Percentiles rank a stretch among this genome's conserved stretches.
Evolutionary conservation across 2,113 vertebrate species (phyloP).

Genomic region (Vulpes lagopus): DNA sequence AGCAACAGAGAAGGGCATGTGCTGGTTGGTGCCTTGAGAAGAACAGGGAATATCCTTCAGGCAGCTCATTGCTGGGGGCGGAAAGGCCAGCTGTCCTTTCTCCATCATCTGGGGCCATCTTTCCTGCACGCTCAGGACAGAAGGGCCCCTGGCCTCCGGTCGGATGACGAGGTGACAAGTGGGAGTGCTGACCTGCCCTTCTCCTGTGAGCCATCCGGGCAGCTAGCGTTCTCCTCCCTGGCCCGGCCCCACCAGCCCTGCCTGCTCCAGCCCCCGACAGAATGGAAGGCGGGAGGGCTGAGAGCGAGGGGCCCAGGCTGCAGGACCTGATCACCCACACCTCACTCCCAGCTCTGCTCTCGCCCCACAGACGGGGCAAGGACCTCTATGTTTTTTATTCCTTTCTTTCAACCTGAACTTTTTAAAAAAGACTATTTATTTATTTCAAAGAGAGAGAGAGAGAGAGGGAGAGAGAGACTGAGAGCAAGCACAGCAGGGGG

Average conservation of each 20-base stretch:
- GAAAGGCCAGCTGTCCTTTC: background rate
- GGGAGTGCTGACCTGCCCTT: no score
- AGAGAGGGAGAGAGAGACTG: no score
- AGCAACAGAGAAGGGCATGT: background rate
- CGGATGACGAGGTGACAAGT: background rate
- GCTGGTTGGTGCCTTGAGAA: background rate
- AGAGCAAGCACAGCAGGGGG: no score
- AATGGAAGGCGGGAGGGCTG: no score
- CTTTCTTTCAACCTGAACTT: background rate
- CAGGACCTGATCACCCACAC: no score
- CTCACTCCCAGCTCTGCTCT: background rate
- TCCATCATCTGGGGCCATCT: background rate
- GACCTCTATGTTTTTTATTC: background rate
- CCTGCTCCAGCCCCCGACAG: background rate
- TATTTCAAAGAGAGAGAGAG: no score
- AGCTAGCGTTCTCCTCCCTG: background rate
- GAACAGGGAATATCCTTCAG: background rate
- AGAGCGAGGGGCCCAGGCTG: background rate
- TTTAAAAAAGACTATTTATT: no score
- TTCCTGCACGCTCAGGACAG: background rate
- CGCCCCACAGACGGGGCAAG: background rate
- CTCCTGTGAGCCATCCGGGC: background rate
- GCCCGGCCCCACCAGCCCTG: background rate
- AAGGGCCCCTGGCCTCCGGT: background rate
- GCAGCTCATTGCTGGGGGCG: rapidly evolving